Evolutionary conservation across 2,113 vertebrate genomes (phyloP).

Genomic region (Corythaeola cristata): DNA sequence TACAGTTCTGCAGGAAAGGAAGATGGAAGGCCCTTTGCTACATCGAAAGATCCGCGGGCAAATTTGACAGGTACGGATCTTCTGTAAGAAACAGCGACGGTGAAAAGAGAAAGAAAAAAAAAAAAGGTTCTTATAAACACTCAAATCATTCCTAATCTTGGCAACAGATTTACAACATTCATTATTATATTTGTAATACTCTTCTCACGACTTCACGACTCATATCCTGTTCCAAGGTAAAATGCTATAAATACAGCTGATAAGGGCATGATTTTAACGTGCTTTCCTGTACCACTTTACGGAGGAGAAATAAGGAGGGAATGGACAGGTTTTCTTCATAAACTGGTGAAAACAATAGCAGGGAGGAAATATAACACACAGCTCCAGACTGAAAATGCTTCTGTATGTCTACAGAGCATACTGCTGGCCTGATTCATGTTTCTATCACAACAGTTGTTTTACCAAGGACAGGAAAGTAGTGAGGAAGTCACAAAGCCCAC

Average conservation of each 20-base stretch:
- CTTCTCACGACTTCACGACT: not conserved
- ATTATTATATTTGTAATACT: slow-evolving; percentile 20
- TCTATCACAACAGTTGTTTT: not conserved
- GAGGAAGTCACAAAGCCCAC: not conserved
- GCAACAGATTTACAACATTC: slow-evolving; percentile 35
- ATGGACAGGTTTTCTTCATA: not conserved
- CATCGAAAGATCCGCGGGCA: not conserved
- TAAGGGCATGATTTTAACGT: not conserved
- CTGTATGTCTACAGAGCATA: not conserved
- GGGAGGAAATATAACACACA: not conserved
- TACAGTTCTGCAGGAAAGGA: not conserved
- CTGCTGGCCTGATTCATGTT: not conserved
- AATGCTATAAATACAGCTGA: slow-evolving; percentile 28
- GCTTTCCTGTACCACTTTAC: not conserved
- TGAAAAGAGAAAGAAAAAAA: not conserved
- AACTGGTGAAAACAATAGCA: not conserved
- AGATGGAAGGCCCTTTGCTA: not conserved
- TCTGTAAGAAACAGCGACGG: not conserved
- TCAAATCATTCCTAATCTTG: not conserved
- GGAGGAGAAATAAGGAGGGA: not conserved
- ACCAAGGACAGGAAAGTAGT: not conserved
- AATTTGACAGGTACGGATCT: not conserved
- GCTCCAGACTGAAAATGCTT: not conserved
- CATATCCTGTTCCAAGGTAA: slow-evolving; percentile 36
- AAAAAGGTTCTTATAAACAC: not conserved